Evolutionary conservation across 2,113 vertebrate genomes (phyloP), one percentile per base, ranked within the genome.

Genomic region (Cryptotis parvus): DNA sequence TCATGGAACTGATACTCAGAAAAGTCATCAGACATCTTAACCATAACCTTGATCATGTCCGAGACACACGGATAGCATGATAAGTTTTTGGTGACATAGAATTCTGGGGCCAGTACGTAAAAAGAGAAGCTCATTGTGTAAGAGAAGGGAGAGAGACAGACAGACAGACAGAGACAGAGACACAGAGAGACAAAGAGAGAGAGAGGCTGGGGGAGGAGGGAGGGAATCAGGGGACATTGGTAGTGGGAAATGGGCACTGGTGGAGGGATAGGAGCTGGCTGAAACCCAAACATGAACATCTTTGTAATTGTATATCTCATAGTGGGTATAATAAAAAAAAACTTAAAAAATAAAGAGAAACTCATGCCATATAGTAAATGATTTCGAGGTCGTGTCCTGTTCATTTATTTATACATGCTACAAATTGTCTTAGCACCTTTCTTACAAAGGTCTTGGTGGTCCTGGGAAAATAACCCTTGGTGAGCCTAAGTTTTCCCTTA

Each of bases 401-500:
- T 84, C 26, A 43, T 63, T 33, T 33, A 45, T 70, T 31, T 27
- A 33, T 75, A 49, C 31, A 45, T 7, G 22, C 4, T 55, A 55
- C 14, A 15, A 55, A 55, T 55, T 49, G 81, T 85, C 63, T 88
- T 66, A 41, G 43, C 24, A 79, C 65, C 14, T 43, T 90, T 8
- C 5, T 16, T 52, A 33, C 24, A 72, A 72, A 90, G 2, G 84
- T 29, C 35, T 88, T 3, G 75, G 27, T 93, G 39, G 27, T 18
- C 1, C 6, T 45, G 26, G 20, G 43, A 27, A 76, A 80, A 74
- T 81, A 73, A 82, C 87, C 5, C 6, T 82, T 45, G 72, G 16
- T 43, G 16, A 73, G 11, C 63, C 39, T 90, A 12, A 6, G 20
- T 81, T 80, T 92, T 84, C 18, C 87, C 33, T 91, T 93, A 37